phyloP scores from a whole-genome alignment of 2,797 vertebrate genomes.

The Ispidina picta region DNA sequence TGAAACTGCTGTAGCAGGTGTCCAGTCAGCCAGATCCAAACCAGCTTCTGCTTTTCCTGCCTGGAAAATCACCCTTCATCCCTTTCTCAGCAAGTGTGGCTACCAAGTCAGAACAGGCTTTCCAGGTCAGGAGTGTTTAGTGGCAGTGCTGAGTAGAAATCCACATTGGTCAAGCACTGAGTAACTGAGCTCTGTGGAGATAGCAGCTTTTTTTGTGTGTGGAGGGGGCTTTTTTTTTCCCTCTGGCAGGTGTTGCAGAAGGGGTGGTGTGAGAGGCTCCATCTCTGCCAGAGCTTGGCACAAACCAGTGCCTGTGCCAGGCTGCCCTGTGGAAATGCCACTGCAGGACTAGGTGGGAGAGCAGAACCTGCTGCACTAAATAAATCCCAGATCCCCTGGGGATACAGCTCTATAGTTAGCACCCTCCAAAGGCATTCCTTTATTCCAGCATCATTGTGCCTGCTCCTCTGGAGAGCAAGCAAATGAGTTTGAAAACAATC shows the following conservation, averaged over 20 bases:
- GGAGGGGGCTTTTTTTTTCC: not conserved
- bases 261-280: not conserved
- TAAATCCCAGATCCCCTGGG: not conserved
- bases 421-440: not conserved
- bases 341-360: not conserved
- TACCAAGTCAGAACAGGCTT: not conserved
- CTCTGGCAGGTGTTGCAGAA: not conserved
- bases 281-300: not conserved
- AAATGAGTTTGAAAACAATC: not conserved
- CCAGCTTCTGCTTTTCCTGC: not conserved
- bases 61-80: not conserved
- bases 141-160: not conserved
- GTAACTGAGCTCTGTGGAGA: conserved; percentile 33
- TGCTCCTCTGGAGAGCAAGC: conserved; percentile 8
- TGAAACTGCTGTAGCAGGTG: not conserved
- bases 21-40: not conserved
- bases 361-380: not conserved
- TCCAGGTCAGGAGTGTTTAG: not conserved
- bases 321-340: not conserved
- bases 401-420: not conserved
- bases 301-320: not conserved
- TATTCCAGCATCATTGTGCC: not conserved
- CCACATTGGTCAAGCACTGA: not conserved
- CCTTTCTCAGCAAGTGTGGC: not conserved
- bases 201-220: not conserved